Conservation (phyloP, 2,888 invertebrate species). For the Sycophila texana region DNA sequence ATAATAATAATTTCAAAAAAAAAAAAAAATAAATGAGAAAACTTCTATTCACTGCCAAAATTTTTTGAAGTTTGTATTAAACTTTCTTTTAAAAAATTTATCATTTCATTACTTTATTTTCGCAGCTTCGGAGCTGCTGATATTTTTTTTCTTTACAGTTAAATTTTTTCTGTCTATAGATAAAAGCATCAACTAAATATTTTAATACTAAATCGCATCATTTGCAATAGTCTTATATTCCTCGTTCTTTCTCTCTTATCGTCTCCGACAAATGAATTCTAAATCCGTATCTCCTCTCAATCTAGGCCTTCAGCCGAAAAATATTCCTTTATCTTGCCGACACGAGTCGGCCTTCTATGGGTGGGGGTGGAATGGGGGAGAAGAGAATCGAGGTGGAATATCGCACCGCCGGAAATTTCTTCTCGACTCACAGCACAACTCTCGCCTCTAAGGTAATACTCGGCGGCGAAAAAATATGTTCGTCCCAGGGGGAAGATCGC, state of each 20-base stretch:
- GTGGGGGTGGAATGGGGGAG: conserved; percentile 26
- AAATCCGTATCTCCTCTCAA: conserved; percentile 19
- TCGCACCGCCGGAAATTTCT: conserved; percentile 46
- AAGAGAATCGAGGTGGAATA: conserved; percentile 13
- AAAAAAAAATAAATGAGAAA: too few species aligned
- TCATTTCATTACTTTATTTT: too few species aligned
- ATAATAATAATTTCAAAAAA: too few species aligned
- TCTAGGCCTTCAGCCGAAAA: conserved; percentile 26
- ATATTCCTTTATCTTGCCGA: conserved; percentile 52
- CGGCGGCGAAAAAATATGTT: conserved; percentile 56
- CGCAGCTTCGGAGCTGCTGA: background rate
- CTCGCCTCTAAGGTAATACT: conserved; percentile 52
- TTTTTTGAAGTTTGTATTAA: too few species aligned
- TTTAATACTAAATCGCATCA: background rate
- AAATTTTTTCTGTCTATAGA: background rate
- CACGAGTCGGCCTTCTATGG: background rate
- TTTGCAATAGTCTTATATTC: background rate
- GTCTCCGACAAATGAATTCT: conserved; percentile 16
- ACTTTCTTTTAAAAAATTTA: too few species aligned
- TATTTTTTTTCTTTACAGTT: background rate
- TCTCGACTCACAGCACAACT: conserved; percentile 10
- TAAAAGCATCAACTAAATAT: background rate
- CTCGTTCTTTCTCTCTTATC: background rate
- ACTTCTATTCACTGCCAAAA: too few species aligned
- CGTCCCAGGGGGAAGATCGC: conserved; percentile 57